Evolutionary conservation across 2,797 vertebrate genomes (phyloP).

Genomic region (Coregonus ussuriensis): DNA sequence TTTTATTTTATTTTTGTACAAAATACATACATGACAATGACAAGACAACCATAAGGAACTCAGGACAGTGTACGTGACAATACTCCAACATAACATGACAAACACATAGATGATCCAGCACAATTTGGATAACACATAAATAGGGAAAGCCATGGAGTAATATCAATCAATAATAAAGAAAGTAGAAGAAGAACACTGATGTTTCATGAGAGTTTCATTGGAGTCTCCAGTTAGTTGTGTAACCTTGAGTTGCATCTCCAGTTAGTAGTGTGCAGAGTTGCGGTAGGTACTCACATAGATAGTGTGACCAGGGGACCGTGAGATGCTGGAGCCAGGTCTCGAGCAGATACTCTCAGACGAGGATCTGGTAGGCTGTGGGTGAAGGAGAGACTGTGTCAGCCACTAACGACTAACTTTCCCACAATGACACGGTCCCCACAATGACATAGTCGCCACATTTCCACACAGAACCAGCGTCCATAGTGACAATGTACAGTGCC

Average conservation of each 20-base stretch:
- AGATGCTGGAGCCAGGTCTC: conserved; percentile 91
- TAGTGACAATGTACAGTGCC: background rate
- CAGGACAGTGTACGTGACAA: background rate
- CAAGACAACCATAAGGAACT: background rate
- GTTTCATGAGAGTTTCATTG: background rate
- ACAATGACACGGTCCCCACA: background rate
- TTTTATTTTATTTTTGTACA: background rate
- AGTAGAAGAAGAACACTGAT: background rate
- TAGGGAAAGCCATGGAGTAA: background rate
- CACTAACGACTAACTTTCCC: background rate
- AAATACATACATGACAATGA: background rate
- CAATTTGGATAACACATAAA: background rate
- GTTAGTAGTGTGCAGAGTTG: background rate
- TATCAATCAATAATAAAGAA: background rate
- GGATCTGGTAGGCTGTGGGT: conserved; percentile 84
- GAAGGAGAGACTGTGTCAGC: conserved; percentile 33
- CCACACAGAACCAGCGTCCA: background rate
- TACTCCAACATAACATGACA: background rate
- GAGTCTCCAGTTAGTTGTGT: background rate
- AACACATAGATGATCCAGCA: background rate
- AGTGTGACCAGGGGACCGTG: conserved; percentile 90
- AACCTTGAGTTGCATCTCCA: background rate
- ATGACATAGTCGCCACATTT: background rate
- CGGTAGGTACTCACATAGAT: conserved; percentile 88
- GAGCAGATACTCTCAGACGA: conserved; percentile 95